Base-by-base conservation (phyloP, 2,888 invertebrate species). In the Syrphus vitripennis region DNA sequence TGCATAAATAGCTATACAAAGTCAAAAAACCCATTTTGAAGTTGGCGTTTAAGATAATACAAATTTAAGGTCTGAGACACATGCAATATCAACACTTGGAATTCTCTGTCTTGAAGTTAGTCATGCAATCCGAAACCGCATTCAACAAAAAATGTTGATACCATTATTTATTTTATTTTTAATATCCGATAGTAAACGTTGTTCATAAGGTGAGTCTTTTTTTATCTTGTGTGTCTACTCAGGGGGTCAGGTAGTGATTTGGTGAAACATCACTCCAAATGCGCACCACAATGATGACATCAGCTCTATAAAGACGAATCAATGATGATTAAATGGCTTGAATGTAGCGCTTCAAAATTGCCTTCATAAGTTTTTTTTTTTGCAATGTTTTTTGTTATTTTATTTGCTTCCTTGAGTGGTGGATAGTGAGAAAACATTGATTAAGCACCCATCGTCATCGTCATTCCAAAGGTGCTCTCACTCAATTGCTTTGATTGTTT, bases 401-500 rank as follows among this genome's bases (percentile, higher is more conserved):
- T 42, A 40, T 42, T 59, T 53, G 19, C 59, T 50, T 65, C 31
- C 29, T 72, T 76, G 50, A 65, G 50, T 79, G 37, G 31, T 79
- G 26, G 70, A 76, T 71, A 59, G 45, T 26, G 31, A 57, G 45
- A 71, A 67, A 24, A 76, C 75, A 81, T 72, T 84, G 80, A 77
- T 71, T 76, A 76, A 81, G 59, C 71, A 77, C 53, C 50, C 4
- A n/a, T 50, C 50, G 4, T 21, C 34, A 65, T 40, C n/a, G n/a
- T n/a, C 40, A 67, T 76, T 74, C 63, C 16, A 71, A 61, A 69
- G 70, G 71, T 72, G 55, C 80, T 84, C 81, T 81, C 72, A 81
- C 72, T 72, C 72, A 76, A 72, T 81, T 84, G 45, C 55, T 26
- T 29, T 45, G 76, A 84, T 81, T 81, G 84, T 72, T 84, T 71